phyloP scores from a whole-genome alignment of 2,797 vertebrate species.

The Cossypha polioptera region DNA sequence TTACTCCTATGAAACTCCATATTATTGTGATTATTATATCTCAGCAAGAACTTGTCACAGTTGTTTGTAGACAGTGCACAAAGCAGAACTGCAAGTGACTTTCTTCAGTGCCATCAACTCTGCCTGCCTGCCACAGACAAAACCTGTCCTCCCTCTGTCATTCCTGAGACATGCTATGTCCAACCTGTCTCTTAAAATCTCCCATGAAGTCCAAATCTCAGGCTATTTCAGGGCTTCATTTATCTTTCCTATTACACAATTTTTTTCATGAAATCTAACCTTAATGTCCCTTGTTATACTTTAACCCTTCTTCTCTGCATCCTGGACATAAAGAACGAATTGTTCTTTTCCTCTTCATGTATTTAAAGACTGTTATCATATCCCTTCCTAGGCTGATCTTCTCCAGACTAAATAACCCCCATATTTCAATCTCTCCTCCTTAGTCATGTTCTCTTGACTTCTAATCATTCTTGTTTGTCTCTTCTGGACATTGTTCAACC shows the following conservation, averaged over 20 bases:
- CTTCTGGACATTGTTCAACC: neutral
- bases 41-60: neutral
- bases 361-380: slow-evolving; percentile 14
- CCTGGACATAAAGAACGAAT: neutral
- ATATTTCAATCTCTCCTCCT: slow-evolving; percentile 34
- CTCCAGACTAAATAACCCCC: slow-evolving; percentile 33
- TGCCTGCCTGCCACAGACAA: neutral
- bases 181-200: neutral
- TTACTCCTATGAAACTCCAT: neutral
- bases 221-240: neutral
- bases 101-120: neutral
- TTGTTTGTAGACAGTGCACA: neutral
- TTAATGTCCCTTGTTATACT: neutral
- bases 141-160: neutral
- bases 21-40: neutral
- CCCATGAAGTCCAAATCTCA: neutral
- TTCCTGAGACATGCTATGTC: neutral
- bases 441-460: neutral
- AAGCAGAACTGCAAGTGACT: neutral
- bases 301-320: neutral
- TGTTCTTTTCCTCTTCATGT: neutral
- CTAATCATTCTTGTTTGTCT: neutral
- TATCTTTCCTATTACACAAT: neutral
- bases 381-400: neutral
- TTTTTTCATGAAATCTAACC: neutral